These are phyloP conservation scores for Phaonia tiefii DNA, from an alignment of 2,888 invertebrate genomes.

Conservation along the genomic window DNA sequence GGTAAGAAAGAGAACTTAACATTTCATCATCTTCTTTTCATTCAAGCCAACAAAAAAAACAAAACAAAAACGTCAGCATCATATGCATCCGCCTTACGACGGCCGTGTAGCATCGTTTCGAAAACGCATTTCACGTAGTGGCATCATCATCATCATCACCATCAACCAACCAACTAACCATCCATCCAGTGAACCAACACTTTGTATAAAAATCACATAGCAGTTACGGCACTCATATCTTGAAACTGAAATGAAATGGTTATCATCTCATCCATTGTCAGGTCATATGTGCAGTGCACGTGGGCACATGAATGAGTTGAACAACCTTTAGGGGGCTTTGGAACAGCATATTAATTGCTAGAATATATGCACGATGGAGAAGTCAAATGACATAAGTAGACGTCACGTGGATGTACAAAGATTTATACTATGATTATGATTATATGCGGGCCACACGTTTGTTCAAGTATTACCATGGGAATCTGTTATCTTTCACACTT, in stretches of 20 bases:
- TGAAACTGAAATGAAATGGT: slow-evolving; percentile 28
- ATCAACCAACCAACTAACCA: background rate
- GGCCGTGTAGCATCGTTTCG: background rate
- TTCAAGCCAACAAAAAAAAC: slow-evolving; percentile 2
- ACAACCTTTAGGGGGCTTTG: background rate
- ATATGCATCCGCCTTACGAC: background rate
- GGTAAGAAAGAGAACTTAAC: slow-evolving; percentile 42
- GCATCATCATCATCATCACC: background rate
- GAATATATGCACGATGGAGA: no score
- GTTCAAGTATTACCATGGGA: no score
- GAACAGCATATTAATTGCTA: no score
- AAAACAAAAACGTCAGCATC: slow-evolving; percentile 25
- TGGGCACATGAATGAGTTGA: background rate
- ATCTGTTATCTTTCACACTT: no score
- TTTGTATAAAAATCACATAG: background rate
- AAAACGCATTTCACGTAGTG: background rate
- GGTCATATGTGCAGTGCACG: slow-evolving; percentile 1
- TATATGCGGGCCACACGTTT: no score
- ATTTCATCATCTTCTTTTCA: slow-evolving; percentile 42
- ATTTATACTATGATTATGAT: no score
- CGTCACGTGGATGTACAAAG: no score
- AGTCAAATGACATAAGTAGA: no score
- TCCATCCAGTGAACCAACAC: background rate
- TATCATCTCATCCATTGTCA: background rate
- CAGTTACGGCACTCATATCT: slow-evolving; percentile 11